phyloP scores from a whole-genome alignment of 2,113 vertebrate genomes.

The Melanerpes formicivorus region DNA sequence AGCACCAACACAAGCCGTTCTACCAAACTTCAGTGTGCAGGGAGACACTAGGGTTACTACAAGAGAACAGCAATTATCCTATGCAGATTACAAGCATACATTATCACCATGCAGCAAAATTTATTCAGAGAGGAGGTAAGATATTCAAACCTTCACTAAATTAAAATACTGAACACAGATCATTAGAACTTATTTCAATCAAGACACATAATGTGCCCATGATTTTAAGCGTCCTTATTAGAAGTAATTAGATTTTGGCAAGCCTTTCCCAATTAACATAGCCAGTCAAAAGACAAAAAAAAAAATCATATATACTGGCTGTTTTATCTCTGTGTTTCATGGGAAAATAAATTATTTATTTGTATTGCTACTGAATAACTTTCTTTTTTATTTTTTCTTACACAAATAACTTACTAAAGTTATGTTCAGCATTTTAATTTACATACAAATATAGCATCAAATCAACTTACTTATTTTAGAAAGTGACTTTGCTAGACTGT shows the following conservation, averaged over 20 bases:
- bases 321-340: background rate
- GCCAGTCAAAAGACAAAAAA: conserved; percentile 1
- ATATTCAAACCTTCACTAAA: conserved; percentile 14
- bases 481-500: conserved; percentile 63
- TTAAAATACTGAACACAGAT: conserved; percentile 31
- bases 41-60: background rate
- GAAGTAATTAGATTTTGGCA: conserved; percentile 46
- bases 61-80: background rate
- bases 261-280: conserved; percentile 20
- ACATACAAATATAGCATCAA: background rate
- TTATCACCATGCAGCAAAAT: background rate
- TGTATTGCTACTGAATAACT: background rate
- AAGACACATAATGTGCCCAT: background rate
- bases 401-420: background rate
- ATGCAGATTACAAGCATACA: background rate
- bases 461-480: conserved; percentile 70
- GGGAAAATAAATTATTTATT: background rate
- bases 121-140: conserved; percentile 13
- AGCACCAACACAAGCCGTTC: background rate
- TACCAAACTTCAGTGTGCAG: background rate
- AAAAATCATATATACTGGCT: background rate
- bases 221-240: conserved; percentile 22
- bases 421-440: conserved; percentile 31
- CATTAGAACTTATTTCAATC: conserved; percentile 41
- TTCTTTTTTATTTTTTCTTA: background rate